These are phyloP conservation scores for Planococcus citri DNA, from an alignment of 1,140 invertebrate genomes.

Conservation along the genomic window DNA sequence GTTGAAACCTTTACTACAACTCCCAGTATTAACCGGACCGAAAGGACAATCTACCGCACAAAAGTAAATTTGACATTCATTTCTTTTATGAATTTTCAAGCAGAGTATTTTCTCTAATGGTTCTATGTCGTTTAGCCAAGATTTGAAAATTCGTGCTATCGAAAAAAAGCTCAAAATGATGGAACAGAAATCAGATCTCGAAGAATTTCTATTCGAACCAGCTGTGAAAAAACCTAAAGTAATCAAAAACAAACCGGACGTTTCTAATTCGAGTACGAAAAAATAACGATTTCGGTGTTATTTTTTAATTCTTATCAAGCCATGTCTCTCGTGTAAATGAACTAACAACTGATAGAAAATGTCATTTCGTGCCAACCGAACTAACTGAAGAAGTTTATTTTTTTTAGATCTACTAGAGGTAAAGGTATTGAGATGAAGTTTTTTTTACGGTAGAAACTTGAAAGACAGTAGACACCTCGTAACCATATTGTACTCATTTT, in stretches of 20 bases:
- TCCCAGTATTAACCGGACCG: background rate
- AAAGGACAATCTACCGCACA: background rate
- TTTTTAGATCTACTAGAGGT: too few species aligned
- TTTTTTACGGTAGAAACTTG: too few species aligned
- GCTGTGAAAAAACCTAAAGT: background rate
- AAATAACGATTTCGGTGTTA: background rate
- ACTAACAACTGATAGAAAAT: too few species aligned
- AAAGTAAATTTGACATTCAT: background rate
- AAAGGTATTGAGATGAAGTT: too few species aligned
- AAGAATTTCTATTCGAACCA: background rate
- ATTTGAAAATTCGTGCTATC: slow-evolving; percentile 70
- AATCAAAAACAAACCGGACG: background rate
- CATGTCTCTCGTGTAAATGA: too few species aligned
- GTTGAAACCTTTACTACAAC: background rate
- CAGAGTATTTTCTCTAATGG: background rate
- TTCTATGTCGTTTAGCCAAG: slow-evolving; percentile 41
- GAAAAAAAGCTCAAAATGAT: slow-evolving; percentile 74
- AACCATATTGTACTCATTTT: too few species aligned
- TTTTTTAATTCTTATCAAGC: too few species aligned
- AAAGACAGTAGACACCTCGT: too few species aligned
- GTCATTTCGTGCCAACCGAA: too few species aligned
- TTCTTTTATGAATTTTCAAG: slow-evolving; percentile 15
- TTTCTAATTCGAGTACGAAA: background rate
- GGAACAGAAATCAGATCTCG: slow-evolving; percentile 36
- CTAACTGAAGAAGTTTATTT: too few species aligned